Conservation (phyloP, 2,113 vertebrate genomes). For the Crotalus horridus region DNA sequence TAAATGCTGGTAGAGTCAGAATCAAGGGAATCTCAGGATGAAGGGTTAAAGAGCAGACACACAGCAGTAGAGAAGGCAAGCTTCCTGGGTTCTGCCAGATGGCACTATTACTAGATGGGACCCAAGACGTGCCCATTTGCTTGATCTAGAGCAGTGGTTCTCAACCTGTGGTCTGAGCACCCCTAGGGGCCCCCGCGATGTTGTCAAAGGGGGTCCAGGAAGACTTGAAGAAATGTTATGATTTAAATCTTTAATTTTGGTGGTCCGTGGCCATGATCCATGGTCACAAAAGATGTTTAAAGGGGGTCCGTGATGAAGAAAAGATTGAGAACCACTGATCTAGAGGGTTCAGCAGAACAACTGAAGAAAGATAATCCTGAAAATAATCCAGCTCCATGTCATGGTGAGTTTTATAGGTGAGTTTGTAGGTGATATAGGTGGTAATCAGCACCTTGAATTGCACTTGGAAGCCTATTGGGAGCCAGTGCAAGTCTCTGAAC, state of each 20-base stretch:
- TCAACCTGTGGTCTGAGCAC: not conserved
- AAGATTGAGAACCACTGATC: not conserved
- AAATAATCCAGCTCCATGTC: not conserved
- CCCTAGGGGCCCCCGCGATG: rapidly evolving
- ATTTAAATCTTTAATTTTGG: not conserved
- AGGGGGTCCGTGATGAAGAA: not conserved
- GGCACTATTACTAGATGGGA: not conserved
- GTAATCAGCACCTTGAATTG: not conserved
- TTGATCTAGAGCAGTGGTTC: not conserved
- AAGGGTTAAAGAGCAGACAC: not conserved
- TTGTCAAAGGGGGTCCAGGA: not conserved
- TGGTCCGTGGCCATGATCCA: not conserved
- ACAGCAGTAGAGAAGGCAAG: not conserved
- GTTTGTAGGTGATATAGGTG: not conserved
- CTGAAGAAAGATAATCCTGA: not conserved
- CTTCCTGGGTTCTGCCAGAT: not conserved
- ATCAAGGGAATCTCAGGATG: not conserved
- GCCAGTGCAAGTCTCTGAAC: not conserved
- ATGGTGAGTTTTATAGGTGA: not conserved
- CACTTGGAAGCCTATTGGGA: not conserved
- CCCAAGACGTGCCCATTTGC: not conserved
- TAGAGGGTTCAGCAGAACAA: not conserved
- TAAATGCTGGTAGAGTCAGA: not conserved
- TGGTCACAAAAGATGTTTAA: not conserved
- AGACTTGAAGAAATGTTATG: not conserved